A percentile compares a stretch with the other conserved stretches of the same genome.
phyloP scores from a whole-genome alignment of 2,113 vertebrate genomes.

The Silurus asotus region DNA sequence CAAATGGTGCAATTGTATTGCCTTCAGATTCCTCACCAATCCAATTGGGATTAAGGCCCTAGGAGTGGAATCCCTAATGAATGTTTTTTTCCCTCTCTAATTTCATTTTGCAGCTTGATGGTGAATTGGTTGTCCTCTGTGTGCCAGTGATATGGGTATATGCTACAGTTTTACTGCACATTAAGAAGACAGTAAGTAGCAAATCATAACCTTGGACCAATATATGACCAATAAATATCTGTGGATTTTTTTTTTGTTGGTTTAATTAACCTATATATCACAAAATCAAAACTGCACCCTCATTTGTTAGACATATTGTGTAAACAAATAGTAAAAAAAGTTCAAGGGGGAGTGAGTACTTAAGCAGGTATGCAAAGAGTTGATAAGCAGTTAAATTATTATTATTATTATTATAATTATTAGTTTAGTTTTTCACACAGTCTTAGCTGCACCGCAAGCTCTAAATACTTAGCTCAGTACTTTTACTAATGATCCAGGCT shows the following conservation, averaged over 20 bases:
- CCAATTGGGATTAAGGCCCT: slow-evolving; percentile 76
- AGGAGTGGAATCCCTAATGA: slow-evolving; percentile 77
- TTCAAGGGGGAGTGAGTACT: not conserved
- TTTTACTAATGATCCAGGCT: not conserved
- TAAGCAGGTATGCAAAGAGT: not conserved
- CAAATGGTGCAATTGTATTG: slow-evolving; percentile 83
- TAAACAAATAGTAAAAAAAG: not conserved
- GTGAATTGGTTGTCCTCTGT: slow-evolving; percentile 68
- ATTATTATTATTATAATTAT: not conserved
- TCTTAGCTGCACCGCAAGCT: not conserved
- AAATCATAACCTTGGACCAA: slow-evolving; percentile 41
- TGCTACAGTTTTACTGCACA: slow-evolving; percentile 47
- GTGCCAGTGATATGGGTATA: slow-evolving; percentile 47
- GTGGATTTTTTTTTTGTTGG: not conserved
- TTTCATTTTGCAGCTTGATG: slow-evolving; percentile 41
- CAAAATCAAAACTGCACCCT: not conserved
- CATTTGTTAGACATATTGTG: not conserved
- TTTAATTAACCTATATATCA: not conserved
- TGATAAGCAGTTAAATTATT: not conserved
- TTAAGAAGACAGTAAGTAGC: slow-evolving; percentile 46
- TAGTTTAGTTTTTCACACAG: not conserved
- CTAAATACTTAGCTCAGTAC: not conserved
- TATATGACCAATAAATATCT: not conserved
- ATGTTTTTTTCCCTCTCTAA: slow-evolving; percentile 40
- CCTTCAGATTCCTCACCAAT: slow-evolving; percentile 84